Evolutionary conservation across 2,888 invertebrate genomes (phyloP).

Genomic region (Cryptops parisi): DNA sequence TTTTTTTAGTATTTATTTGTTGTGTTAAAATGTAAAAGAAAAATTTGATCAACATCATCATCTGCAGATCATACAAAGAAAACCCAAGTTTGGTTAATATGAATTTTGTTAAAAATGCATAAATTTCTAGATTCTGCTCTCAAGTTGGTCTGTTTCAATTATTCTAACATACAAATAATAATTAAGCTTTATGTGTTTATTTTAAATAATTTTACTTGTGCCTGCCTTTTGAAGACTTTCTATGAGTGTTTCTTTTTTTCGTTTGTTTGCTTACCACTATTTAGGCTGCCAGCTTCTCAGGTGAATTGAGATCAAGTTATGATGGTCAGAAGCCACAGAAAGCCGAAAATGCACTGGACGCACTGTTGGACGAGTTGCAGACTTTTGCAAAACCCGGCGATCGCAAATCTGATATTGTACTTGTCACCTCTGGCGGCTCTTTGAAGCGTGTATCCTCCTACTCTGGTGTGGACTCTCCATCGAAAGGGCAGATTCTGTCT

Average conservation of each 20-base stretch:
- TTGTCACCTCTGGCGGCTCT: neutral
- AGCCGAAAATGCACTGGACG: constrained; percentile 94
- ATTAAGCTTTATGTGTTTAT: no score
- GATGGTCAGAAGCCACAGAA: constrained; percentile 31
- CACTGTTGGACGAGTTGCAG: constrained; percentile 83
- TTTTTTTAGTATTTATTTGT: no score
- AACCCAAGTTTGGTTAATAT: no score
- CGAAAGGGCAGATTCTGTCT: constrained; percentile 21
- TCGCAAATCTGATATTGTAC: neutral
- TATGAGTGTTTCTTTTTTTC: constrained; percentile 14
- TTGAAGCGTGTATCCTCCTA: constrained; percentile 11
- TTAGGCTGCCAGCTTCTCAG: constrained; percentile 29
- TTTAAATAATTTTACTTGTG: no score
- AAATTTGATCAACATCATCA: no score
- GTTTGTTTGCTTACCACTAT: constrained; percentile 17
- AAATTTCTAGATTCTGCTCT: no score
- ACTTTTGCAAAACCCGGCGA: constrained; percentile 61
- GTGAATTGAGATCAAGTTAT: constrained; percentile 42
- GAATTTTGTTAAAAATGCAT: no score
- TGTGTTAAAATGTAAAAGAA: no score
- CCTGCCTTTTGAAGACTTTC: no score
- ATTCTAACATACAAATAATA: no score
- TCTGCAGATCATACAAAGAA: no score
- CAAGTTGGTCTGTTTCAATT: no score
- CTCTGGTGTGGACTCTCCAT: constrained; percentile 40